Conservation (phyloP, 1,140 invertebrate species). For the Drosophila ogumai region DNA sequence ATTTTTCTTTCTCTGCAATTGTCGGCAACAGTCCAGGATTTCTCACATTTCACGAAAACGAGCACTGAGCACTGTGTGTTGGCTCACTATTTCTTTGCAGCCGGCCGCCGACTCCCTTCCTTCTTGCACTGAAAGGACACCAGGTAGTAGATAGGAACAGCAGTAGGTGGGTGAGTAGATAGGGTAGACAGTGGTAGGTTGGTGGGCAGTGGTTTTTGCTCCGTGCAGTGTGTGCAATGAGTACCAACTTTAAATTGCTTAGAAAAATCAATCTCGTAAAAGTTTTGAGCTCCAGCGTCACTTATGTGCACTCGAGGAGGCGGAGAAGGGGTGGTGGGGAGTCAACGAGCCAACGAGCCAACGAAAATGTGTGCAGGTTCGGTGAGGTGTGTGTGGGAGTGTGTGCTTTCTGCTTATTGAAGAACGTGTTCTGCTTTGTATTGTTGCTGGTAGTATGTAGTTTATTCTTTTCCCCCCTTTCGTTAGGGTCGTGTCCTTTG, state of each 20-base stretch:
- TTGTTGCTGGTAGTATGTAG: conserved; percentile 32
- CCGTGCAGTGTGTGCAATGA: conserved; percentile 43
- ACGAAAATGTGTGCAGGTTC: conserved; percentile 50
- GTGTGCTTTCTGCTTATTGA: conserved; percentile 65
- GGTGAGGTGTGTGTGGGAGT: conserved; percentile 15
- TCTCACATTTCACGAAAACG: conserved; percentile 40
- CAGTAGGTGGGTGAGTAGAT: background rate
- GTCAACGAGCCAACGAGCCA: conserved; percentile 75
- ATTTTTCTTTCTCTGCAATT: background rate
- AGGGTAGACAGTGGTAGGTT: background rate
- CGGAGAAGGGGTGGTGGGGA: conserved; percentile 8
- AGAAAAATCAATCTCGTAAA: conserved; percentile 82
- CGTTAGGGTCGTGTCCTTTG: conserved; percentile 28
- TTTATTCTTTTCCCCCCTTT: conserved; percentile 5
- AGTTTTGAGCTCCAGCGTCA: conserved; percentile 68
- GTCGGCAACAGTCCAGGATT: conserved; percentile 11
- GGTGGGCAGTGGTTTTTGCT: conserved; percentile 37
- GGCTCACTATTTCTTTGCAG: conserved; percentile 33
- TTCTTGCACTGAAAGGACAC: background rate
- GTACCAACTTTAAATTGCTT: conserved; percentile 79
- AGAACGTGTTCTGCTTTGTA: conserved; percentile 49
- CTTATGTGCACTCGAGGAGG: conserved; percentile 62
- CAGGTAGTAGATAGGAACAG: conserved; percentile 28
- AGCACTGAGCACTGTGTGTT: conserved; percentile 14
- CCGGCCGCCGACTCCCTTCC: background rate